A percentile compares a stretch with the other conserved stretches of the same genome.
phyloP scores from a whole-genome alignment of 1,140 invertebrate species.

The Neuroterus valhalla region DNA sequence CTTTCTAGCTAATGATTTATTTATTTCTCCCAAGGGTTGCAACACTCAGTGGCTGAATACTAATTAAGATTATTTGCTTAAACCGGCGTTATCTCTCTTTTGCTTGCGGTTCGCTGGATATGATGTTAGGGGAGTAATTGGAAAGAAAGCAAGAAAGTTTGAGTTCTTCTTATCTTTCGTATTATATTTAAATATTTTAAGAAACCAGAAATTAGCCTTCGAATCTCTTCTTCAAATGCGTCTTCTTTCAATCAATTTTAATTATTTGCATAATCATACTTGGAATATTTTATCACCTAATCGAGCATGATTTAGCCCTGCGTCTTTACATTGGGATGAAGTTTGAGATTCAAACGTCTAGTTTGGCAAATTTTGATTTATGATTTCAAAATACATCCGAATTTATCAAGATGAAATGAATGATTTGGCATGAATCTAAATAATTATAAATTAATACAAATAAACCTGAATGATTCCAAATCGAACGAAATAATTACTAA shows the following conservation, averaged over 20 bases:
- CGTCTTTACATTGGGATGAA: too few species aligned
- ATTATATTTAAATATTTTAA: not conserved
- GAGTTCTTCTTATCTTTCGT: not conserved
- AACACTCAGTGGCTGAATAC: conserved; percentile 43
- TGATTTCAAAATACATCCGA: too few species aligned
- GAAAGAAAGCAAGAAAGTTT: not conserved
- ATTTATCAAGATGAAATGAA: too few species aligned
- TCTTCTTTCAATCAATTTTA: conserved; percentile 40
- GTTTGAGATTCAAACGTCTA: too few species aligned
- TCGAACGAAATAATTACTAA: too few species aligned
- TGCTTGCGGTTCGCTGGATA: not conserved
- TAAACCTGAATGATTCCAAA: too few species aligned
- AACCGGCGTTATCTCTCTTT: conserved; percentile 19
- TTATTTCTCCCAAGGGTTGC: conserved; percentile 49
- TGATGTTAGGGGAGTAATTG: not conserved
- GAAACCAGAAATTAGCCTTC: conserved; percentile 12
- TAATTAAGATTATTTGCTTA: conserved; percentile 44
- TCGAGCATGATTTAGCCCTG: too few species aligned
- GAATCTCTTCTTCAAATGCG: conserved; percentile 47
- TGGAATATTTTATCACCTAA: too few species aligned
- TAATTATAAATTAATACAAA: too few species aligned
- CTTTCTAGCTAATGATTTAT: conserved; percentile 50
- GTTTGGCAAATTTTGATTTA: too few species aligned
- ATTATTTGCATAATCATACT: too few species aligned
- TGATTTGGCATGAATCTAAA: too few species aligned